Conservation (phyloP, 92 coral and sea anemone genomes). For the Pocillopora grandis region DNA sequence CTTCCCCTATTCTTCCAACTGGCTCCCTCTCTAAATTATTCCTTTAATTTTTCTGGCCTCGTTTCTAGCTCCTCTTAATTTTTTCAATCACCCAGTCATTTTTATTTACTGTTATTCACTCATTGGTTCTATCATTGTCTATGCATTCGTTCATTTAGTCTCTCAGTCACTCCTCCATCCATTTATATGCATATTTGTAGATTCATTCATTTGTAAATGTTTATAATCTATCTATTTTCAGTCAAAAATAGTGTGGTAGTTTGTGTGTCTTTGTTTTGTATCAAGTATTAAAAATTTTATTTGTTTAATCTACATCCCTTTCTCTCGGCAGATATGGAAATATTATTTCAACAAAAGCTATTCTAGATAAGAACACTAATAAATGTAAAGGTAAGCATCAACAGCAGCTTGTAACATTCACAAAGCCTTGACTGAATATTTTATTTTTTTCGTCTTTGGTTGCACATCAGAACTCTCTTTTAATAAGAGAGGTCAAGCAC, state of each 20-base stretch:
- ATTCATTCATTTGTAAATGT: no score
- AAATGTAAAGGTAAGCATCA: conserved; percentile 86
- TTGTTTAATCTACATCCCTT: not conserved
- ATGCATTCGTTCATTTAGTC: no score
- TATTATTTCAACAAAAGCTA: conserved; percentile 97
- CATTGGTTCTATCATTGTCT: no score
- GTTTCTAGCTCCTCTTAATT: no score
- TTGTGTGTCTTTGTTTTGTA: not conserved
- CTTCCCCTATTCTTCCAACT: no score
- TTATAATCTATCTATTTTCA: no score
- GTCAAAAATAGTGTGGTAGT: not conserved
- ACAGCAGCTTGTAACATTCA: not conserved
- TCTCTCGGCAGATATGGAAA: conserved; percentile 77
- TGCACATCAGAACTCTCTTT: not conserved
- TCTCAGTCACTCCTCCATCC: no score
- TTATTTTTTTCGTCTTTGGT: not conserved
- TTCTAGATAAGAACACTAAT: conserved; percentile 97
- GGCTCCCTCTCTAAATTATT: no score
- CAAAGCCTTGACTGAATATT: not conserved
- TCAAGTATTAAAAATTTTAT: not conserved
- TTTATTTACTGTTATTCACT: no score
- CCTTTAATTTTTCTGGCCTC: no score
- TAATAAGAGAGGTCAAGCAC: not conserved
- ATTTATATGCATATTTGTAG: no score
- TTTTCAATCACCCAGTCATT: no score